phyloP scores from a whole-genome alignment of 2,888 invertebrate genomes.

The Philopedon plagiatum region DNA sequence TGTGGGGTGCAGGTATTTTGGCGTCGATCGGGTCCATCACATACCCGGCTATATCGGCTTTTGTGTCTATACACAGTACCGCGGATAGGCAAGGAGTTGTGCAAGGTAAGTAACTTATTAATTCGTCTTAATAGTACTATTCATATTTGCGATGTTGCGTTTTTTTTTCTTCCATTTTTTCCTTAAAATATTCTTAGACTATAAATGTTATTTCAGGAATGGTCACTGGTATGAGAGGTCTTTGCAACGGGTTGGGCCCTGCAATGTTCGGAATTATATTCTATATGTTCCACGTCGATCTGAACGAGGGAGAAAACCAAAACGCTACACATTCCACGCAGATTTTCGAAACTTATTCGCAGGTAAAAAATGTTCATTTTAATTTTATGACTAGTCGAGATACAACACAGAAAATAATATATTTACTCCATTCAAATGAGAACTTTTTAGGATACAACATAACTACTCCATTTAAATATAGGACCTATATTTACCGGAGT shows the following conservation, averaged over 20 bases:
- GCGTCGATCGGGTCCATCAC: constrained; percentile 97
- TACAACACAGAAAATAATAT: background rate
- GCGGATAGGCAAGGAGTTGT: constrained; percentile 94
- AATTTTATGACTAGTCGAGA: background rate
- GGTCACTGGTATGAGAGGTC: constrained; percentile 98
- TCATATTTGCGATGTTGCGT: no score
- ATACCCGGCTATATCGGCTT: constrained; percentile 98
- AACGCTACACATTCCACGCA: constrained; percentile 70
- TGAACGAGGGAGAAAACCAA: constrained; percentile 77
- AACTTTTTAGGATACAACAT: no score
- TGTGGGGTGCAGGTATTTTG: constrained; percentile 98
- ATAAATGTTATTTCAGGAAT: constrained; percentile 80
- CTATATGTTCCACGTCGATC: constrained; percentile 97
- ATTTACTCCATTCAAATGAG: no score
- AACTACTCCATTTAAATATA: no score
- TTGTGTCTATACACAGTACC: constrained; percentile 97
- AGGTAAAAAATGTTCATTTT: constrained; percentile 63
- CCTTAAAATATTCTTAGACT: background rate
- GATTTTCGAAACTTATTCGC: constrained; percentile 71
- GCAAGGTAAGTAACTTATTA: constrained; percentile 60
- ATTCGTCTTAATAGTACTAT: no score
- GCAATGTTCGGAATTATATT: constrained; percentile 99
- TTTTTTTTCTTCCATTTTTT: background rate
- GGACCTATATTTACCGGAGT: no score
- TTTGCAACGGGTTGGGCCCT: constrained; percentile 98